Conservation (phyloP, 2,113 vertebrate species). For the Anser cygnoides region DNA sequence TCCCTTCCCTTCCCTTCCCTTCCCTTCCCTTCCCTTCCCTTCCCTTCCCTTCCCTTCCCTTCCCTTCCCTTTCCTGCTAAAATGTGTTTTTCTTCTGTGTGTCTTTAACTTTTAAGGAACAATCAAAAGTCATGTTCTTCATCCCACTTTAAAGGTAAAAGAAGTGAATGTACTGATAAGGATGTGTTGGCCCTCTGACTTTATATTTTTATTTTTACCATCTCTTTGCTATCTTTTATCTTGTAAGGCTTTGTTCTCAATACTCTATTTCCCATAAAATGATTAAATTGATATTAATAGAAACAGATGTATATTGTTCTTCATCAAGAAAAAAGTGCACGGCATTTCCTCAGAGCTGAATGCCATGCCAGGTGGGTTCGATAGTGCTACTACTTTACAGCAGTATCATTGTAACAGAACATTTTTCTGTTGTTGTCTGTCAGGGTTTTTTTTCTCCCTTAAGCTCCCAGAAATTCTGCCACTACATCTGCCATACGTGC, state of each 20-base stretch:
- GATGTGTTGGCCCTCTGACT: neutral
- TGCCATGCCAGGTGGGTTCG: neutral
- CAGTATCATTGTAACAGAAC: neutral
- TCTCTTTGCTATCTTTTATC: neutral
- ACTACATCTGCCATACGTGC: neutral
- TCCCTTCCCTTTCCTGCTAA: neutral
- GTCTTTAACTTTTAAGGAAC: neutral
- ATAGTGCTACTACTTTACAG: neutral
- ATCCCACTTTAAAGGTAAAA: neutral
- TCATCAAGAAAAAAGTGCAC: neutral
- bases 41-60: neutral
- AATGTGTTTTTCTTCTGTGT: neutral
- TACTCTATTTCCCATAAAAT: neutral
- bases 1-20: too few relatives aligned
- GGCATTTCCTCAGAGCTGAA: neutral
- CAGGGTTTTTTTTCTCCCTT: neutral
- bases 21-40: too few relatives aligned
- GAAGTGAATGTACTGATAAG: neutral
- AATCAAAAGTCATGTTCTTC: neutral
- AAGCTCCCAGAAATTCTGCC: neutral
- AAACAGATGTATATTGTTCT: neutral
- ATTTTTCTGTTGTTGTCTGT: neutral
- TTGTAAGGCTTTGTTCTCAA: neutral
- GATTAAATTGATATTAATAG: neutral
- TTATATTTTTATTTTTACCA: neutral